Evolutionary conservation across 1,140 invertebrate species (phyloP), one percentile per base, ranked within the genome.

Genomic region (Lucilia sericata): DNA sequence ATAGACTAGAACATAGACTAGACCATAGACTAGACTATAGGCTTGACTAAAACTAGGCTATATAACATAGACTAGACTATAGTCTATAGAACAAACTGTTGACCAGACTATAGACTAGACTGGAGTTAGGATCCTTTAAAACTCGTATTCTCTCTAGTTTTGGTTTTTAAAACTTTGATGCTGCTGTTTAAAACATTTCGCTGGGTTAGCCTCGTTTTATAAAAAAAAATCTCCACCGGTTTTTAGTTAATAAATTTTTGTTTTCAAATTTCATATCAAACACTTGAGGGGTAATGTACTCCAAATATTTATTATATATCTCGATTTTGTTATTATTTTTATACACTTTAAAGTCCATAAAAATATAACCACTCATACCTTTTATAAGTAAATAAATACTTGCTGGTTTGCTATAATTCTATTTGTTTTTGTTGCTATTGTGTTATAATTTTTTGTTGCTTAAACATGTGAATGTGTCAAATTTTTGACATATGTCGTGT

Each of bases 401-500:
- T 14, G 55, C 55, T n/a, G n/a, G 55, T 5, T n/a, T 60, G 12
- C n/a, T 60, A 60, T 75, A 42, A 25, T 42, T 42, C 10, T 75
- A 13, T 9, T 75, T 75, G 74, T 75, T 5, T 14, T 36, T 21
- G 74, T 76, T 42, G 13, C 30, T 76, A 7, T 42, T 76, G 74
- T 76, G 8, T 12, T 17, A 55, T 0, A 12, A 5, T 55, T 55
- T 4, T 7, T 8, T 55, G 19, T 21, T 70, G n/a, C 21, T 70
- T 80, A 51, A 80, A 42, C 42, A 49, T 80, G 76, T 80, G 76
- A 80, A 80, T 80, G 47, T 80, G 76, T 80, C 76, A 80, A 80
- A 80, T 80, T 80, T 80, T 80, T 80, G 42, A 49, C 76, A 80
- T 49, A 80, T 80, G 76, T 80, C 76, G 76, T 49, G 76, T 80